Conservation (phyloP, 2,797 vertebrate genomes). For the Cephalopachus bancanus region DNA sequence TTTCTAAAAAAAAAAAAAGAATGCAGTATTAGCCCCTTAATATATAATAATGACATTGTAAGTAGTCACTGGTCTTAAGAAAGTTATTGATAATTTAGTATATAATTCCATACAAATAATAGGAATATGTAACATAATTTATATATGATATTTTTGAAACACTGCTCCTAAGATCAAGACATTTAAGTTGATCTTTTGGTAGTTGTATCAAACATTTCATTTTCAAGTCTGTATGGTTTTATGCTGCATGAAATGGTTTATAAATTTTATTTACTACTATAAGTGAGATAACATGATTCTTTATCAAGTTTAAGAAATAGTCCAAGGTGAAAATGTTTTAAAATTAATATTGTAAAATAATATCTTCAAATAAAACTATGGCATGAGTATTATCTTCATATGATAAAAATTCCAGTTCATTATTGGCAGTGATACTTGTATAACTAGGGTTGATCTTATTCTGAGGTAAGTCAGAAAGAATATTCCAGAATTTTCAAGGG, state of each 20-base stretch:
- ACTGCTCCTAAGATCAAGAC: neutral
- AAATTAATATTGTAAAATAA: neutral
- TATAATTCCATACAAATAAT: neutral
- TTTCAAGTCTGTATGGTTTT: conserved; percentile 23
- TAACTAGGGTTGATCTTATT: neutral
- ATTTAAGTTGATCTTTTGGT: conserved; percentile 24
- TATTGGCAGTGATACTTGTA: neutral
- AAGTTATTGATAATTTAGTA: neutral
- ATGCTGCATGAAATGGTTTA: neutral
- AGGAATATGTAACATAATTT: neutral
- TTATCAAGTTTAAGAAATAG: conserved; percentile 10
- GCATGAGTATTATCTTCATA: neutral
- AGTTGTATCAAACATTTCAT: neutral
- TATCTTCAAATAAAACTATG: conserved; percentile 32
- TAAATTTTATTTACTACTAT: conserved; percentile 1
- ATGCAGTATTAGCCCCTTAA: neutral
- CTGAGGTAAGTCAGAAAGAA: neutral
- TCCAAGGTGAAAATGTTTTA: neutral
- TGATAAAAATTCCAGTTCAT: neutral
- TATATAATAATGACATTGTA: neutral
- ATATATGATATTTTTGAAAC: neutral
- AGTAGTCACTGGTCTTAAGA: neutral
- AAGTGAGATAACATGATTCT: neutral
- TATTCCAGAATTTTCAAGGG: neutral
- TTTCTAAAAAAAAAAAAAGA: neutral